Evolutionary conservation across 2,113 vertebrate genomes (phyloP).

Genomic region (Brienomyrus longianalis): DNA sequence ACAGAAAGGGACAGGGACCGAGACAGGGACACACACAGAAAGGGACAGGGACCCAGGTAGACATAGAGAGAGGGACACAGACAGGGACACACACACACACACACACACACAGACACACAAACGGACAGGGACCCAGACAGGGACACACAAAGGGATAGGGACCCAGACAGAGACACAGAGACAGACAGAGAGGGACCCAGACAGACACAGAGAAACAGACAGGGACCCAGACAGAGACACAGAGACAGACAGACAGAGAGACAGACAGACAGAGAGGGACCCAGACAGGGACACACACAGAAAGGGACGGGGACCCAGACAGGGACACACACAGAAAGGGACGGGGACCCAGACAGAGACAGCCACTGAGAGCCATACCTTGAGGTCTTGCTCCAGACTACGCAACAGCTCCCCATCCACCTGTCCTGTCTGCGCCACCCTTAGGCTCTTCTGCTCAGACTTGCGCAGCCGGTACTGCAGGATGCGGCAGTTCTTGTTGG

Average conservation of each 20-base stretch:
- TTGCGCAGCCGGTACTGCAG: slow-evolving; percentile 96
- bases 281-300: not conserved
- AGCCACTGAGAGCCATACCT: slow-evolving; percentile 58
- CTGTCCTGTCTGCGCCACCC: slow-evolving; percentile 89
- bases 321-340: not conserved
- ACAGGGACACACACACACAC: not conserved
- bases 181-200: too few species aligned
- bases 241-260: not conserved
- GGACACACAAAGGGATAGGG: not conserved
- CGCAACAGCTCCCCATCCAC: slow-evolving; percentile 92
- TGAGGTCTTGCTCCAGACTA: slow-evolving; percentile 91
- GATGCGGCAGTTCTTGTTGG: slow-evolving; percentile 96
- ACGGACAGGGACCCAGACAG: not conserved
- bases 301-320: not conserved
- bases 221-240: not conserved
- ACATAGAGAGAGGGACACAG: too few species aligned
- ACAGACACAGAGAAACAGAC: not conserved
- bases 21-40: too few species aligned
- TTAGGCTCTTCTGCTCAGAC: slow-evolving; percentile 92
- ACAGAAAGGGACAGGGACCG: too few species aligned
- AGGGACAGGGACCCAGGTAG: too few species aligned
- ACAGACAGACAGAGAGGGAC: too few species aligned
- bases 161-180: not conserved
- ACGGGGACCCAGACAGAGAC: not conserved
- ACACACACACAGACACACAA: not conserved